A percentile compares a stretch with the other conserved stretches of the same genome.
Conservation (phyloP, 1,140 invertebrate genomes). For the Neodiprion lecontei region DNA sequence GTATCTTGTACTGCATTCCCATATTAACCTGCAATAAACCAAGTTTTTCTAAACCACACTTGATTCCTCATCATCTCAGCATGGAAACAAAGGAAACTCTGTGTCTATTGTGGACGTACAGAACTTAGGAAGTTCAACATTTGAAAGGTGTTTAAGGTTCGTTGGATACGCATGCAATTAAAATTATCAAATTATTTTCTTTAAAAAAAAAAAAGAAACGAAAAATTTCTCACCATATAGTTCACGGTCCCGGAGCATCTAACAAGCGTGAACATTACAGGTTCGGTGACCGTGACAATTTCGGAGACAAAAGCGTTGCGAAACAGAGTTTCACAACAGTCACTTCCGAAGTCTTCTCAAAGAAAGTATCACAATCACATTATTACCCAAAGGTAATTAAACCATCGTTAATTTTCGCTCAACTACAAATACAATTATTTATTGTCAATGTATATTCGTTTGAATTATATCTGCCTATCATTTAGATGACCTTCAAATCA, state of each 20-base stretch:
- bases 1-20: too few species aligned
- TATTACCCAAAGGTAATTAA: not conserved
- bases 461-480: not conserved
- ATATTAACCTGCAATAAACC: too few species aligned
- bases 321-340: not conserved
- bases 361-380: not conserved
- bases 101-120: too few species aligned
- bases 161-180: not conserved
- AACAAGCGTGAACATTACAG: constrained; percentile 3
- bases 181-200: not conserved
- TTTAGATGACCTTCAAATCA: constrained; percentile 45
- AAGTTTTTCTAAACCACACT: too few species aligned
- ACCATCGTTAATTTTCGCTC: not conserved
- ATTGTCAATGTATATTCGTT: not conserved
- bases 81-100: too few species aligned
- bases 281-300: not conserved
- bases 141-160: not conserved
- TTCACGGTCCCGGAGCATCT: not conserved
- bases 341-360: not conserved
- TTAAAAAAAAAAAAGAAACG: not conserved
- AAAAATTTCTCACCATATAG: not conserved
- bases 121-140: not conserved
- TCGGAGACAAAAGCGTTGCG: not conserved
- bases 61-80: too few species aligned
- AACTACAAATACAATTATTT: not conserved